These are phyloP conservation scores for Morone saxatilis DNA, from an alignment of 2,113 vertebrate genomes.

Conservation along the genomic window DNA sequence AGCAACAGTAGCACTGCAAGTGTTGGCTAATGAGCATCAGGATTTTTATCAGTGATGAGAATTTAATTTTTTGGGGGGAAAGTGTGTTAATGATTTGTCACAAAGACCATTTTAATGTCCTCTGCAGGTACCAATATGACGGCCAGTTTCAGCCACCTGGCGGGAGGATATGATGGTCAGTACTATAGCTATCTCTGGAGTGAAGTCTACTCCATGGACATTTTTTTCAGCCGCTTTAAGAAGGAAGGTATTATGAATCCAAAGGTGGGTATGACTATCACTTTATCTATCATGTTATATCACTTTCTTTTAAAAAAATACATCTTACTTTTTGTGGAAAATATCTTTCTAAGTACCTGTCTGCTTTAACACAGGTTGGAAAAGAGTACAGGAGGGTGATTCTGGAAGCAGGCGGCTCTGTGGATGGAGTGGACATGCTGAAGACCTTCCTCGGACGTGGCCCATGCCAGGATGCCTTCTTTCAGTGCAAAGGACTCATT, in stretches of 20 bases:
- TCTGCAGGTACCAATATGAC: slow-evolving; percentile 84
- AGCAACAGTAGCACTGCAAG: neutral
- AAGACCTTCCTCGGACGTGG: slow-evolving; percentile 89
- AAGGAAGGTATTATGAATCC: slow-evolving; percentile 93
- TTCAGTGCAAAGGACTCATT: slow-evolving; percentile 91
- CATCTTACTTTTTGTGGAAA: neutral
- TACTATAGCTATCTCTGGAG: slow-evolving; percentile 98
- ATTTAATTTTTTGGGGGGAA: neutral
- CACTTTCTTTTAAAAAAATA: neutral
- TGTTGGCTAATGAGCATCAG: neutral
- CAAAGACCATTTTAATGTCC: neutral
- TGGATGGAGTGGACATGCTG: slow-evolving; percentile 94
- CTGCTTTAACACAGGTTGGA: slow-evolving; percentile 87
- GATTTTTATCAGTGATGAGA: neutral
- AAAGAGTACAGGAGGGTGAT: slow-evolving; percentile 93
- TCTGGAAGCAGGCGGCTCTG: slow-evolving; percentile 92
- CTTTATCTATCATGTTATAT: neutral
- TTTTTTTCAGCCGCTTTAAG: slow-evolving; percentile 94
- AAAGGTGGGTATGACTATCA: slow-evolving; percentile 81
- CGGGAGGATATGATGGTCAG: slow-evolving; percentile 94
- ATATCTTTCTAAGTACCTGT: neutral
- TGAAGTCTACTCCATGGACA: slow-evolving; percentile 96
- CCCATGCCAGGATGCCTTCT: slow-evolving; percentile 91
- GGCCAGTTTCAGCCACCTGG: slow-evolving; percentile 88
- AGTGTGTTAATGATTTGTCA: neutral